phyloP scores from a whole-genome alignment of 2,113 vertebrate genomes.

The Smithornis capensis region DNA sequence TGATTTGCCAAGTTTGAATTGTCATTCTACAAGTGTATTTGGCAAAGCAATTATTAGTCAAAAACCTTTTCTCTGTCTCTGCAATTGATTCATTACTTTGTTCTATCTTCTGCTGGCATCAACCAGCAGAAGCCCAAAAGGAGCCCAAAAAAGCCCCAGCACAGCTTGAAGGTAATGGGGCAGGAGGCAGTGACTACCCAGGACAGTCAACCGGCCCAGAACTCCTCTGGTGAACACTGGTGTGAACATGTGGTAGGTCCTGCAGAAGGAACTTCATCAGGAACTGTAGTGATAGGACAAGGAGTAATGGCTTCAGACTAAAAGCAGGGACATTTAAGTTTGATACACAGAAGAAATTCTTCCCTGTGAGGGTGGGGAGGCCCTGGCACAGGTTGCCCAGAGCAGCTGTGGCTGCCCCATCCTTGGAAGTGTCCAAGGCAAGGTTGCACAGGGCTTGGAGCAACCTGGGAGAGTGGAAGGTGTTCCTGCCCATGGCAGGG shows the following conservation, averaged over 20 bases:
- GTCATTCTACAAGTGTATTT: accelerated
- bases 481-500: background rate
- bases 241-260: background rate
- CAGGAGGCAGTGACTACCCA: too few species aligned
- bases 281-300: background rate
- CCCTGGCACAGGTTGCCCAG: background rate
- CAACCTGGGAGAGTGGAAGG: accelerated
- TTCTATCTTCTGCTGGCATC: background rate
- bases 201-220: background rate
- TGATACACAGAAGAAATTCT: background rate
- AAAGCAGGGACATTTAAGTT: background rate
- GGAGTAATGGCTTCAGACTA: background rate
- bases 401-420: accelerated
- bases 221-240: background rate
- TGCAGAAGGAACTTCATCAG: background rate
- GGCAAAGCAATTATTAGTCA: background rate
- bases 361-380: accelerated
- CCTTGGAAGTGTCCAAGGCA: background rate
- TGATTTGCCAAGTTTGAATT: background rate
- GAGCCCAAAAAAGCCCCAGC: background rate
- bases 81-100: background rate
- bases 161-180: background rate
- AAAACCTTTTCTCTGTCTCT: background rate
- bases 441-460: accelerated
- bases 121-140: too few species aligned